Evolutionary conservation across 2,113 vertebrate species (phyloP).

Genomic region (Herpailurus yagouaroundi): DNA sequence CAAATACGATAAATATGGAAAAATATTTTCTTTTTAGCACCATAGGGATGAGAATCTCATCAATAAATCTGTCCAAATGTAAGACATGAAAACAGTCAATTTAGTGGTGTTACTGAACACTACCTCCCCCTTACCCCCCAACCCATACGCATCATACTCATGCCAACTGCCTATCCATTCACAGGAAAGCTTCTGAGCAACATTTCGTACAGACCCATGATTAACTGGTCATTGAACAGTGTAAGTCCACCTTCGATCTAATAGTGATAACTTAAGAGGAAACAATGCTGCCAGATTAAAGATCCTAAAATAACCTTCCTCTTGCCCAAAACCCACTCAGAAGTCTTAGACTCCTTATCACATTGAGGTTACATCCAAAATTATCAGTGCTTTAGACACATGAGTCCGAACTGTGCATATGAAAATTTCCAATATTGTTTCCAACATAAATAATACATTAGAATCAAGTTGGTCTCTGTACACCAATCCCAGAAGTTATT

Average conservation of each 20-base stretch:
- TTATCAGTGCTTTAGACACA: slow-evolving; percentile 36
- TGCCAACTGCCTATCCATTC: neutral
- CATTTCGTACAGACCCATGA: neutral
- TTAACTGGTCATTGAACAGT: neutral
- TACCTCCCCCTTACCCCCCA: neutral
- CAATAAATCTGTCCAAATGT: slow-evolving; percentile 23
- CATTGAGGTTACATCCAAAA: slow-evolving; percentile 33
- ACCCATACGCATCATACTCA: neutral
- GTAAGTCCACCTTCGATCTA: neutral
- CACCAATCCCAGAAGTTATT: neutral
- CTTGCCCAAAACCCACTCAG: neutral
- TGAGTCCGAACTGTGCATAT: neutral
- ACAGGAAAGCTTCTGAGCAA: neutral
- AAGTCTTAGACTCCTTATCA: neutral
- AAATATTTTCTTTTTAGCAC: slow-evolving; percentile 47
- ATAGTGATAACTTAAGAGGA: neutral
- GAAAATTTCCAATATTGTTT: neutral
- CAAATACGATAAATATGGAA: slow-evolving; percentile 14
- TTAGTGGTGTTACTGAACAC: neutral
- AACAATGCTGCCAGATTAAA: slow-evolving; percentile 33
- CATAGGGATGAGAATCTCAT: neutral
- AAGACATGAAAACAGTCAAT: slow-evolving; percentile 33
- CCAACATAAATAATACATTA: neutral
- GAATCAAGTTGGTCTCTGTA: slow-evolving; percentile 25
- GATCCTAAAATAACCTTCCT: slow-evolving; percentile 37